These are phyloP conservation scores for Glaucomys volans DNA, from an alignment of 2,113 vertebrate genomes.

Conservation along the genomic window DNA sequence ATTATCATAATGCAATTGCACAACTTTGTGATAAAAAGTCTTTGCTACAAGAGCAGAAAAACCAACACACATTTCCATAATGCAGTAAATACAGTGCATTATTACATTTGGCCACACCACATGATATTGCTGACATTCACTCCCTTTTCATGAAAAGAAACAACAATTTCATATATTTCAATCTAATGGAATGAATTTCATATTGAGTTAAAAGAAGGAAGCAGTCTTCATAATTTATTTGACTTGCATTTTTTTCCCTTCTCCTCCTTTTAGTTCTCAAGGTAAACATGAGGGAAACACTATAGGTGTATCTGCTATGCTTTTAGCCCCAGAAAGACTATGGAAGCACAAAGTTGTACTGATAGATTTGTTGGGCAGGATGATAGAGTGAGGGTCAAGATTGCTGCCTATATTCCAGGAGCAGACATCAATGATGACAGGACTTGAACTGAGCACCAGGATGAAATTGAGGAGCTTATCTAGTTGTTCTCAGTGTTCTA, in stretches of 20 bases:
- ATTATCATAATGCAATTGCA: neutral
- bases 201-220: neutral
- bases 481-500: neutral
- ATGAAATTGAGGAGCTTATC: neutral
- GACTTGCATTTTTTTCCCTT: neutral
- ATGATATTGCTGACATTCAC: slow-evolving; percentile 17
- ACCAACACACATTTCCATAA: neutral
- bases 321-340: neutral
- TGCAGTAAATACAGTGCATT: neutral
- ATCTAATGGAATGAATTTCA: neutral
- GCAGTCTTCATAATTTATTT: slow-evolving; percentile 45
- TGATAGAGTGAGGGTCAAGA: neutral
- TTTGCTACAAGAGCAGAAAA: neutral
- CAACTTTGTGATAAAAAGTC: neutral
- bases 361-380: neutral
- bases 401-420: neutral
- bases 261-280: slow-evolving; percentile 8
- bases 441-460: neutral
- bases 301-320: neutral
- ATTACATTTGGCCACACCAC: neutral
- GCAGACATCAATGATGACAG: neutral
- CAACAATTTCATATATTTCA: slow-evolving; percentile 6
- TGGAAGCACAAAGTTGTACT: neutral
- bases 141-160: slow-evolving; percentile 18
- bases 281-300: neutral